A percentile compares a stretch with the other conserved stretches of the same genome.
Conservation (phyloP, 2,113 vertebrate genomes). For the Pampusana beccarii region DNA sequence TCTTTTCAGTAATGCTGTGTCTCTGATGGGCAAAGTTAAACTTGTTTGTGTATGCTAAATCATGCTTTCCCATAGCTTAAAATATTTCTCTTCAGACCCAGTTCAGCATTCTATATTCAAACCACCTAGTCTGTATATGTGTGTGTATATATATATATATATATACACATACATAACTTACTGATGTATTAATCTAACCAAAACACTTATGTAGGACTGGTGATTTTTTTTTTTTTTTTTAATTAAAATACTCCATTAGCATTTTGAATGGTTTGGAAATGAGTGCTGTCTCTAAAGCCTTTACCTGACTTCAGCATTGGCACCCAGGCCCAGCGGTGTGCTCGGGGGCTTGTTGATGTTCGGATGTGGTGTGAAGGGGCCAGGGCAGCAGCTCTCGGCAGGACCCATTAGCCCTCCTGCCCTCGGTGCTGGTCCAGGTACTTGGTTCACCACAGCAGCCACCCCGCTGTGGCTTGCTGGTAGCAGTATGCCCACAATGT, state of each 20-base stretch:
- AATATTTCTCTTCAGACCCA: neutral
- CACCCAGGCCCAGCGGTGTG: accelerated
- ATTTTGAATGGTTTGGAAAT: neutral
- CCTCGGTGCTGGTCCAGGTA: accelerated
- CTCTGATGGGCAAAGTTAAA: neutral
- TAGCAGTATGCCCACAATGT: accelerated
- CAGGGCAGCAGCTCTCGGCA: neutral
- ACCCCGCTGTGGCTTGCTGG: accelerated
- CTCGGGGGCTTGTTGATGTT: neutral
- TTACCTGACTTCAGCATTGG: too few relatives aligned
- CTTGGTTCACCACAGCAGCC: neutral
- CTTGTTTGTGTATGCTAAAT: neutral
- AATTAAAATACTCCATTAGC: neutral
- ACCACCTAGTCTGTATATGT: neutral
- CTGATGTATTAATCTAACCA: neutral
- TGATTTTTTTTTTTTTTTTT: neutral
- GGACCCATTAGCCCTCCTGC: accelerated
- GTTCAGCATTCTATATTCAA: neutral
- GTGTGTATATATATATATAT: too few relatives aligned
- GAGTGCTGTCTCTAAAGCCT: neutral
- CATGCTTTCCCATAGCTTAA: neutral
- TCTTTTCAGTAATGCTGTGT: neutral
- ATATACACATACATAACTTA: neutral
- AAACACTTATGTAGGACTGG: neutral
- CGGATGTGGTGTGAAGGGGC: accelerated